Percentiles rank a stretch among this genome's conserved stretches.
Conservation (phyloP, 2,797 vertebrate species). For the Glossophaga mutica region DNA sequence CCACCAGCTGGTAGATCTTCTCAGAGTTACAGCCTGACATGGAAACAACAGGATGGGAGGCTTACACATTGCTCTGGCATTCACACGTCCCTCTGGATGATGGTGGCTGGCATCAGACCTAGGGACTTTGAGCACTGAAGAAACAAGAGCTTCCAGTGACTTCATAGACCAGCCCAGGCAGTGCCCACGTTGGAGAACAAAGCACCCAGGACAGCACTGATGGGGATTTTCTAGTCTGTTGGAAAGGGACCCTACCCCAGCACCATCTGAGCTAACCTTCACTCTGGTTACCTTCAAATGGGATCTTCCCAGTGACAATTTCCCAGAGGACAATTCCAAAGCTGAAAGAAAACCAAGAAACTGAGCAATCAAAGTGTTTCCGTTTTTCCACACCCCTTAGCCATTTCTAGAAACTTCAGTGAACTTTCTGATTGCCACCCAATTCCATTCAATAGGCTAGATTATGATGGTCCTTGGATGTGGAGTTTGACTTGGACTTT, state of each 20-base stretch:
- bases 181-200: not conserved
- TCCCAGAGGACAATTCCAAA: conserved; percentile 94
- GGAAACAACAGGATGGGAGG: fast-evolving
- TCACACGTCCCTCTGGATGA: not conserved
- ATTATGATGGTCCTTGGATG: not conserved
- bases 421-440: not conserved
- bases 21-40: conserved; percentile 71
- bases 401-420: not conserved
- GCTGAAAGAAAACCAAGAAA: conserved; percentile 81
- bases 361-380: not conserved
- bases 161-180: not conserved
- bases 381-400: not conserved
- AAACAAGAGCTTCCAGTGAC: not conserved
- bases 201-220: not conserved
- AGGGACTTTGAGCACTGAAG: not conserved
- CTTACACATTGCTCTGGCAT: not conserved
- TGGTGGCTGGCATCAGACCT: not conserved
- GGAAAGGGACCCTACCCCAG: not conserved
- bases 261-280: not conserved
- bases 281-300: conserved; percentile 85
- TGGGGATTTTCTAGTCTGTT: not conserved
- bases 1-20: conserved; percentile 82
- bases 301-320: conserved; percentile 84
- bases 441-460: not conserved
- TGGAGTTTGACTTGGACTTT: not conserved